Base-by-base conservation (phyloP, 2,113 vertebrate genomes). In the Donacobius atricapilla region DNA sequence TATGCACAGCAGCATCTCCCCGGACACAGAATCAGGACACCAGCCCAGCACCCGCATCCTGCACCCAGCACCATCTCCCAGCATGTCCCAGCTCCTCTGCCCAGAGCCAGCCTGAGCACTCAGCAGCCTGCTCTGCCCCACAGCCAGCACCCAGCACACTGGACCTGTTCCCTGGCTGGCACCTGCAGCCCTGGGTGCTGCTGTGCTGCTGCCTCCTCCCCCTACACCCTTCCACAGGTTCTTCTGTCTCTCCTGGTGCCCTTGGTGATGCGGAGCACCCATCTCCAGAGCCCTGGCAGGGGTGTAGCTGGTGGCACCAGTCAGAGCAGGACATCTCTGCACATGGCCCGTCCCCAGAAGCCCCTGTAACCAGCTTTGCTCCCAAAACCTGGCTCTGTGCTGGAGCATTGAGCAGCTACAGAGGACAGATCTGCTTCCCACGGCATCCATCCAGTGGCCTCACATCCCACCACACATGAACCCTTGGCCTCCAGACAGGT, bases 391-490 rank as follows among this genome's bases (percentile, higher is more conserved):
- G 25, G 23, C 23, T 47, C 50, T 30, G 48, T 48, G 53, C 53
- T 56, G 2, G 8, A 35, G 42, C 66, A 50, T 6, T 53, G 57
- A 54, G 48, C 10, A 50, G 57, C 69, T 31, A 13, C 48, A 33
- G 40, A 66, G 73, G 33, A 13, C 2, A 14, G 33, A 28, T 51
- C 16, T 51, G 35, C 39, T 50, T 51, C 54, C 63, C 17, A 19
- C 5, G 2, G 50, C 1, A 1, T 31, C 65, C n/a, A 8, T 15
- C 18, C 72, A 68, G 48, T 13, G 22, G 16, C 51, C 51, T 30
- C 8, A 1, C 40, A 44, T 11, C 40, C 73, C 60, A 9, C 28
- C 57, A 50, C 35, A 23, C 56, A 7, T 0, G 0, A 65, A 3
- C 16, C 25, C 2, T 15, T 10, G 51, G 47, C 8, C 63, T 54